Base-by-base conservation (phyloP, 2,888 invertebrate species). In the Acleris laterana region DNA sequence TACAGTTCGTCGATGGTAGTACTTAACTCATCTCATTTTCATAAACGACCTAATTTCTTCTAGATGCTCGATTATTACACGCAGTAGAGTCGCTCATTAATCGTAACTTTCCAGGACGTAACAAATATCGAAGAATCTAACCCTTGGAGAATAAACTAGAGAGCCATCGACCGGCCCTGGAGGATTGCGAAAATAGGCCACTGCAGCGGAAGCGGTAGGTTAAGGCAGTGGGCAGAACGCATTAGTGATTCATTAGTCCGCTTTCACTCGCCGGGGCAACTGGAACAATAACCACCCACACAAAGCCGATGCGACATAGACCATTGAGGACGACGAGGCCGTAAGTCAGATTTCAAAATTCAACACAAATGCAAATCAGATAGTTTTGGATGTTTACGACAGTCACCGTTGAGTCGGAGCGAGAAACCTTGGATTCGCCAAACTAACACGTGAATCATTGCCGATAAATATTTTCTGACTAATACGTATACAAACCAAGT, bases 211-310 rank as follows among this genome's bases (percentile, higher is more conserved):
- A 85, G 72, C 76, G 75, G 82, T 79, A 78, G 83, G 81, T 77
- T 77, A 79, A 77, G 79, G 77, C 75, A 73, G 83, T 83, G 83
- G 84, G 84, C 79, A 82, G 84, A 77, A 70, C 79, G 72, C 83
- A 87, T 87, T 87, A 87, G 77, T 77, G 80, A 88, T 86, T 88
- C 87, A 87, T 88, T 83, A 83, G 75, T 16, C 76, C 72, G 81
- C 87, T 88, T 87, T 87, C 88, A 83, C 86, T 79, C 70, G 75
- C 73, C 74, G 75, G 72, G 75, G 63, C 68, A 75, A 84, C 78
- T 83, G 78, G 80, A 82, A 86, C 87, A 85, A 87, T 84, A 83
- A 81, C 80, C 79, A 80, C 85, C 84, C 77, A 81, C 84, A 69
- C 75, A 71, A 69, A 71, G 51, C 57, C 57, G 62, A 57, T 57